A percentile compares a stretch with the other conserved stretches of the same genome.
These are phyloP conservation scores for Pseudomyrmex cubaensis DNA, from an alignment of 1,140 invertebrate genomes.

Conservation along the genomic window DNA sequence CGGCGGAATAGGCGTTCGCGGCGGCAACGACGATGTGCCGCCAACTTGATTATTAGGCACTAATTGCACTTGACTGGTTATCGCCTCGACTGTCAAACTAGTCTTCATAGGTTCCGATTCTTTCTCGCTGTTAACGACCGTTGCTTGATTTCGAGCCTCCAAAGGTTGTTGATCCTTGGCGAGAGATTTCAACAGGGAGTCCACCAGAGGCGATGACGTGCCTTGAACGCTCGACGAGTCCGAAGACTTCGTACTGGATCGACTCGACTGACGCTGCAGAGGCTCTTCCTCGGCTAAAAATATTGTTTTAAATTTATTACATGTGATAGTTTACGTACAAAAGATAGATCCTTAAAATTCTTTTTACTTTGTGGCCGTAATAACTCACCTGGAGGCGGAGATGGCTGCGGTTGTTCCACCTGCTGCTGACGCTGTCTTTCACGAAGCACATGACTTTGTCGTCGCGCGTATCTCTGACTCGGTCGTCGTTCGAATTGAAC, in stretches of 20 bases:
- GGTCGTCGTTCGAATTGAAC: constrained; percentile 98
- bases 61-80: constrained; percentile 83
- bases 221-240: constrained; percentile 76
- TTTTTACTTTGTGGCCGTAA: neutral
- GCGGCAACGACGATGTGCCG: constrained; percentile 82
- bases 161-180: constrained; percentile 86
- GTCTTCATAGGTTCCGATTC: constrained; percentile 79
- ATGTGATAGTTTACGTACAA: too few relatives aligned
- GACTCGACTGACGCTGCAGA: constrained; percentile 85
- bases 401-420: constrained; percentile 77
- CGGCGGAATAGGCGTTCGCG: constrained; percentile 89
- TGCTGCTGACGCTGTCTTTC: constrained; percentile 89
- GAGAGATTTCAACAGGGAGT: constrained; percentile 86
- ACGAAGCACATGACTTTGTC: constrained; percentile 93
- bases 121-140: constrained; percentile 82
- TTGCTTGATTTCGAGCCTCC: constrained; percentile 85
- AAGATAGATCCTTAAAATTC: too few relatives aligned
- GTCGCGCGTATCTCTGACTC: constrained; percentile 96
- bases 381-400: constrained; percentile 71
- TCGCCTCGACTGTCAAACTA: constrained; percentile 82
- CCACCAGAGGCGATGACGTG: constrained; percentile 82
- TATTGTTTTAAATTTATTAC: neutral
- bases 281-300: constrained; percentile 79
- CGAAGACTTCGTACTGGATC: constrained; percentile 84
- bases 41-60: constrained; percentile 84